A percentile compares a stretch with the other conserved stretches of the same genome.
phyloP scores from a whole-genome alignment of 92 coral and sea anemone species.

The Meandrina meandrites region DNA sequence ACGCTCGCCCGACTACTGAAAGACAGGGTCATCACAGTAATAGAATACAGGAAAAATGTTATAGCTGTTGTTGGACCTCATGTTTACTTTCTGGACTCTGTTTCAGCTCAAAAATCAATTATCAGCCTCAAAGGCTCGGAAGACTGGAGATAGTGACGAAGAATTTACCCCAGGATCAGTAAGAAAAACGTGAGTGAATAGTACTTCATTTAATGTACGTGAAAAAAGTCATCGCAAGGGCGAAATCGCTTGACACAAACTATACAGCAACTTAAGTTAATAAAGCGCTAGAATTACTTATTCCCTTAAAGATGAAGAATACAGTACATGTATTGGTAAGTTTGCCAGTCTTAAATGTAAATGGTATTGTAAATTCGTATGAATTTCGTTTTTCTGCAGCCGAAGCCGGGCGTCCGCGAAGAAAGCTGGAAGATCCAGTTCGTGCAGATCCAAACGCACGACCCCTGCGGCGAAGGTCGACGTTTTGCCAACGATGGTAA shows the following conservation, averaged over 20 bases:
- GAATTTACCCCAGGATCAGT: conserved; percentile 84
- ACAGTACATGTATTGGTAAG: too few species aligned
- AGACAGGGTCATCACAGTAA: too few species aligned
- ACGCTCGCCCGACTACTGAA: neutral
- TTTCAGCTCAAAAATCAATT: conserved; percentile 64
- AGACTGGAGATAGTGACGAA: conserved; percentile 62
- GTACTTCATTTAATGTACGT: neutral
- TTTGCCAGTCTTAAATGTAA: too few species aligned
- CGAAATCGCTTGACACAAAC: neutral
- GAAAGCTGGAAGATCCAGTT: conserved; percentile 29
- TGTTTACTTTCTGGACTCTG: neutral
- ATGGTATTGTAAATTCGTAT: too few species aligned
- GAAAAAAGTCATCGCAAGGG: neutral
- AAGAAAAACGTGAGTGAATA: conserved; percentile 24
- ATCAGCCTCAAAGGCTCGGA: conserved; percentile 32
- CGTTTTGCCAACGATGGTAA: conserved; percentile 39
- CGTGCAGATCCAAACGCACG: conserved; percentile 6
- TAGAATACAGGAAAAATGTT: neutral
- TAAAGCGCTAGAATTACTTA: too few species aligned
- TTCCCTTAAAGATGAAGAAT: neutral
- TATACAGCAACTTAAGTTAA: neutral
- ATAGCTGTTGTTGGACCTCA: neutral
- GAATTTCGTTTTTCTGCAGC: neutral
- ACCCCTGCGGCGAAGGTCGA: conserved; percentile 18
- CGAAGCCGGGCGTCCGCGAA: conserved; percentile 29